A percentile compares a stretch with the other conserved stretches of the same genome.
Evolutionary conservation across 2,888 invertebrate genomes (phyloP).

Genomic region (Isoperla grammatica): DNA sequence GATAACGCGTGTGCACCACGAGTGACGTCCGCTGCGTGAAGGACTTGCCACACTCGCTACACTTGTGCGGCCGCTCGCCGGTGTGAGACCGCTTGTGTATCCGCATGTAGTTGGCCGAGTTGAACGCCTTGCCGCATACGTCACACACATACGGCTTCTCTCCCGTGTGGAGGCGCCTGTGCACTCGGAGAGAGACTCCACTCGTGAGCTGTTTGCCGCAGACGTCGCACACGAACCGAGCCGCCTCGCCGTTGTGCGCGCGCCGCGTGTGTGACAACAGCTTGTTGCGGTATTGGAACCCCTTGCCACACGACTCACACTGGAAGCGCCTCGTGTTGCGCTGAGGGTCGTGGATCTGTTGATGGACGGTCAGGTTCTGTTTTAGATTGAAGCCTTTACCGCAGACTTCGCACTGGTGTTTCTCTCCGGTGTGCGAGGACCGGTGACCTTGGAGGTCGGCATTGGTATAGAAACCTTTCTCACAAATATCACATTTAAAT

Average conservation of each 20-base stretch:
- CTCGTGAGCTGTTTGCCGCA: constrained; percentile 57
- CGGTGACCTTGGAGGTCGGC: constrained; percentile 38
- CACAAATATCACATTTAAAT: constrained; percentile 37
- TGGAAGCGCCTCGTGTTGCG: constrained; percentile 26
- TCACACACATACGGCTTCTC: constrained; percentile 23
- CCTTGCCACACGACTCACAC: constrained; percentile 36
- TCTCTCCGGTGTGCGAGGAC: constrained; percentile 36
- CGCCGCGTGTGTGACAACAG: constrained; percentile 32
- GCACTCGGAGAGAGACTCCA: constrained; percentile 55
- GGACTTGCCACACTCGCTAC: constrained; percentile 38
- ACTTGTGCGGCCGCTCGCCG: constrained; percentile 32
- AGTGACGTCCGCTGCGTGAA: constrained; percentile 33
- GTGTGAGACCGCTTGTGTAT: constrained; percentile 22
- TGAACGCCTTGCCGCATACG: constrained; percentile 35
- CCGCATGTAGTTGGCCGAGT: constrained; percentile 18
- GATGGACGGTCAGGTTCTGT: constrained; percentile 37
- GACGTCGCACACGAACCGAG: constrained; percentile 52
- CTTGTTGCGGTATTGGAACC: constrained; percentile 33
- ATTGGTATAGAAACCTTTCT: constrained; percentile 37
- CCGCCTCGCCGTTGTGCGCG: constrained; percentile 42
- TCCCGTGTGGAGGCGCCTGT: constrained; percentile 55
- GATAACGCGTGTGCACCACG: constrained; percentile 24
- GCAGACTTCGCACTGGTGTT: constrained; percentile 29
- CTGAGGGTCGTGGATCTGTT: constrained; percentile 21
- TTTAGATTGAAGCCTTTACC: constrained; percentile 37